A percentile compares a stretch with the other conserved stretches of the same genome.
phyloP scores from a whole-genome alignment of 2,888 invertebrate species.

The Netelia inedita region DNA sequence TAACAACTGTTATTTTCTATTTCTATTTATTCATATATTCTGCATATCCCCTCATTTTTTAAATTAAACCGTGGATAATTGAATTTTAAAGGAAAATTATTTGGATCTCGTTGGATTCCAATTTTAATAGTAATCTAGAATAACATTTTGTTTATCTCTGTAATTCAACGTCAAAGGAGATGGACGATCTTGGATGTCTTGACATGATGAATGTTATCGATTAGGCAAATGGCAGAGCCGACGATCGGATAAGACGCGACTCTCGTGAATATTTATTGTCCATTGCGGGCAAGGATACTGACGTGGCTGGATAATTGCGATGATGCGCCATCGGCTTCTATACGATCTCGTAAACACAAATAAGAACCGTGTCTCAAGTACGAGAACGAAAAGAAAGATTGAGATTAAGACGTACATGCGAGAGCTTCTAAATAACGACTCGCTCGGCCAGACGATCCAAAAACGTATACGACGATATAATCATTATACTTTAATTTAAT shows the following conservation, averaged over 20 bases:
- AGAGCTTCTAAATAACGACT: no score
- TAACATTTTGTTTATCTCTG: background rate
- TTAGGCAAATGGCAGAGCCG: constrained; percentile 33
- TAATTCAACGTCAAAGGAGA: background rate
- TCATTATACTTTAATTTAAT: no score
- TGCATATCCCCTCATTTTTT: background rate
- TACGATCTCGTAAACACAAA: constrained; percentile 49
- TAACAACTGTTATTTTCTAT: background rate
- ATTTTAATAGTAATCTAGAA: background rate
- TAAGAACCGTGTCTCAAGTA: background rate
- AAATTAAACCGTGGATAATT: no score
- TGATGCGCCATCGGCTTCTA: constrained; percentile 54
- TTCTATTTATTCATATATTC: background rate
- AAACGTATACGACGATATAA: no score
- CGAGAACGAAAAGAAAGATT: background rate
- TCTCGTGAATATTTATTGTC: constrained; percentile 49
- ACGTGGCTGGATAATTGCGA: constrained; percentile 48
- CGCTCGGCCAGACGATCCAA: no score
- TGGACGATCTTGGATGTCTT: background rate
- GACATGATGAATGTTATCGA: constrained; percentile 51
- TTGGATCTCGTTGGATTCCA: background rate
- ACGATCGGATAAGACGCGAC: constrained; percentile 29
- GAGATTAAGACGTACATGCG: no score
- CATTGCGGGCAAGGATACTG: constrained; percentile 26
- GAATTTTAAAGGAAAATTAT: background rate